Evolutionary conservation across 2,888 invertebrate species (phyloP), one percentile per base, ranked within the genome.

Genomic region (Dioctria linearis): DNA sequence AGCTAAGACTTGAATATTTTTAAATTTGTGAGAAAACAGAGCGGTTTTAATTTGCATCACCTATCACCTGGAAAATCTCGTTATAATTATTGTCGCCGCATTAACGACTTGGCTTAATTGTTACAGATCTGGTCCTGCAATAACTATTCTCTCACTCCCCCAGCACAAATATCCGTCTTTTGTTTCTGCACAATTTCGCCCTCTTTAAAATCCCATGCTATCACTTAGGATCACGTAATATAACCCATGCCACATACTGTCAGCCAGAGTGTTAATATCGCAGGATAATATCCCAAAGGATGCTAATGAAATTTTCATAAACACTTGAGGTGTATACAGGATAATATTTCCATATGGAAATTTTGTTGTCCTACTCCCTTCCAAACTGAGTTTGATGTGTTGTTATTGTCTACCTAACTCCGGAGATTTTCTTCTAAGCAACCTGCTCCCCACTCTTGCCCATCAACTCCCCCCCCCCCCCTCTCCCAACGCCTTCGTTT

Each of bases 251-350:
- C 71, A 49, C 40, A 71, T 39, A 54, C 71, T 71, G 54, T 71
- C 78, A 79, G 71, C 40, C 43, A 63, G 76, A 81, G 79, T 81
- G 79, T 78, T 80, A 80, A 81, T 81, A 80, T 81, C 75, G 37
- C 67, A 66, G 80, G 79, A 81, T 79, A 78, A 81, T 81, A 79
- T 76, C 75, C 81, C 76, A 76, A 81, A 79, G 81, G 81, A 81
- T 81, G 71, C 79, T 81, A 81, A 81, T 81, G 81, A 81, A 81
- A 79, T 81, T 81, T 81, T 81, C 81, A 81, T 81, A 79, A 81
- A 76, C 79, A 81, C 79, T 81, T 76, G 73, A 80, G 80, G 69
- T 80, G 67, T 73, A 73, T 73, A 80, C 71, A 80, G 51, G 71
- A 80, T 80, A 66, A 80, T 59, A 78, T 78, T 78, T 76, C 80